phyloP scores from a whole-genome alignment of 2,113 vertebrate species.

The Oncorhynchus kisutch region DNA sequence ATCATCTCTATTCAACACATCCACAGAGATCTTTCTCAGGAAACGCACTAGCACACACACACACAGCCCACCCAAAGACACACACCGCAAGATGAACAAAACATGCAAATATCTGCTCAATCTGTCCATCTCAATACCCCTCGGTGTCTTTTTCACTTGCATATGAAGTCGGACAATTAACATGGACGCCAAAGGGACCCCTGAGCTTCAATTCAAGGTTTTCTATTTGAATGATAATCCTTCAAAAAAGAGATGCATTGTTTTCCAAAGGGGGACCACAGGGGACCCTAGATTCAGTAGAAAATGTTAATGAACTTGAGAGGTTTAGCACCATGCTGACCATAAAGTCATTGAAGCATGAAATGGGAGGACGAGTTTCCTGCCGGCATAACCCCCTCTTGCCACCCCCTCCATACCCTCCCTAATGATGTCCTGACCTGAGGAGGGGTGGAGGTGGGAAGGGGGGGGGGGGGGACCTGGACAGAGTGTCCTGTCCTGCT shows the following conservation, averaged over 20 bases:
- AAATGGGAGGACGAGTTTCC: slow-evolving; percentile 42
- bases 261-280: slow-evolving; percentile 14
- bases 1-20: slow-evolving; percentile 37
- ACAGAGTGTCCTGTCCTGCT: slow-evolving; percentile 52
- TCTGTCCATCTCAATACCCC: slow-evolving; percentile 21
- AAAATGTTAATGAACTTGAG: slow-evolving; percentile 58
- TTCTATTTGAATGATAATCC: slow-evolving; percentile 46
- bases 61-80: slow-evolving; percentile 54
- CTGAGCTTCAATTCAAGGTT: slow-evolving; percentile 2
- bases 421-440: slow-evolving; percentile 49
- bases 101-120: slow-evolving; percentile 52
- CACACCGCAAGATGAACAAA: slow-evolving; percentile 47
- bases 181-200: slow-evolving; percentile 25
- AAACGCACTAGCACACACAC: slow-evolving; percentile 5
- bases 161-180: slow-evolving; percentile 36
- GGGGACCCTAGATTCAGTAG: slow-evolving; percentile 34
- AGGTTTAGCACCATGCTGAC: slow-evolving; percentile 40
- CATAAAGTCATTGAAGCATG: slow-evolving; percentile 52
- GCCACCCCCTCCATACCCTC: neutral
- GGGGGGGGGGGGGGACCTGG: slow-evolving; percentile 17
- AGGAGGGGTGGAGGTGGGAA: neutral
- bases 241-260: slow-evolving; percentile 28
- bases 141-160: slow-evolving; percentile 41
- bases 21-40: neutral
- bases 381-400: slow-evolving; percentile 2